Evolutionary conservation across 1,140 invertebrate species (phyloP).

Genomic region (Drosophila subobscura): DNA sequence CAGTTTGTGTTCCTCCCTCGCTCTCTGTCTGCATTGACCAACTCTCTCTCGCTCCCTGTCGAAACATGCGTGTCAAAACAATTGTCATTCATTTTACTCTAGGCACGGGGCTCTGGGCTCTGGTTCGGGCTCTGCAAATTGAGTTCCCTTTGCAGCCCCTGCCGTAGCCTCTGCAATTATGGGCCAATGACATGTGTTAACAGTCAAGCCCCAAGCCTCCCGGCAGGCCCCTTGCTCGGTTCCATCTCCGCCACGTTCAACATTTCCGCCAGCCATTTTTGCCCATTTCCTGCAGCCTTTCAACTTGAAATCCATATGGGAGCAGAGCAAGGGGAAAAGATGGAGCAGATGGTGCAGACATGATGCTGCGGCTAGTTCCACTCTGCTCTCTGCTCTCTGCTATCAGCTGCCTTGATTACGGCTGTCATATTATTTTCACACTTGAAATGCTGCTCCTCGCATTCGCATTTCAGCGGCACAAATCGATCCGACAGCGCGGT

Average conservation of each 20-base stretch:
- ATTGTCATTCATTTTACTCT: slow-evolving; percentile 66
- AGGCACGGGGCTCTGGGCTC: background rate
- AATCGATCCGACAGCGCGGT: slow-evolving; percentile 56
- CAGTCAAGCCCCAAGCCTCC: slow-evolving; percentile 17
- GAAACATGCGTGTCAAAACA: slow-evolving; percentile 70
- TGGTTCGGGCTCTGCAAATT: slow-evolving; percentile 16
- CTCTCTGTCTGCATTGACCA: no score
- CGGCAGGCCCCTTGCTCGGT: background rate
- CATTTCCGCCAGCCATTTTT: slow-evolving; percentile 74
- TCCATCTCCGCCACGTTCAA: slow-evolving; percentile 34
- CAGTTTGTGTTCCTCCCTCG: background rate
- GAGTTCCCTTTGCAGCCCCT: background rate
- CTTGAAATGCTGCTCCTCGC: slow-evolving; percentile 60
- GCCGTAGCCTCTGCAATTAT: slow-evolving; percentile 59
- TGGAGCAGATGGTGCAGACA: slow-evolving; percentile 10
- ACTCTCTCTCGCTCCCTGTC: slow-evolving; percentile 3
- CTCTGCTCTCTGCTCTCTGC: background rate
- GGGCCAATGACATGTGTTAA: slow-evolving; percentile 72
- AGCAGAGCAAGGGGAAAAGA: background rate
- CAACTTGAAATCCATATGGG: slow-evolving; percentile 67
- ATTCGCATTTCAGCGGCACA: slow-evolving; percentile 14
- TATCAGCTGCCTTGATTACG: slow-evolving; percentile 62
- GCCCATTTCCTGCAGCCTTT: slow-evolving; percentile 69
- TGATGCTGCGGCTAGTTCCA: background rate
- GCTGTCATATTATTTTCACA: slow-evolving; percentile 80